Evolutionary conservation across 2,113 vertebrate genomes (phyloP).

Genomic region (Gopherus evgoodei): DNA sequence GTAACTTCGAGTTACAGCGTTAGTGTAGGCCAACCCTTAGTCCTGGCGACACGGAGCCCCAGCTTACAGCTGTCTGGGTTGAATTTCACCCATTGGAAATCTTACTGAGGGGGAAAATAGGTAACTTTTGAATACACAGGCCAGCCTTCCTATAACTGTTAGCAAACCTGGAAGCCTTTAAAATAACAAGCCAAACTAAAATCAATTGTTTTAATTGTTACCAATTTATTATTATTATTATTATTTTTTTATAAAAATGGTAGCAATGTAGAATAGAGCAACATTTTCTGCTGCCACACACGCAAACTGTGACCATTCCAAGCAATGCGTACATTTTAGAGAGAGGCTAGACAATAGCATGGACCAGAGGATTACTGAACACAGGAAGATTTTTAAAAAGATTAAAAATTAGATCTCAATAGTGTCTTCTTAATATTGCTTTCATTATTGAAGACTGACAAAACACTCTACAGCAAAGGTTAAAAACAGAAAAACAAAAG

Average conservation of each 20-base stretch:
- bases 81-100: not conserved
- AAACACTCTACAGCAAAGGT: conserved; percentile 74
- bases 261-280: conserved; percentile 84
- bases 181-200: conserved; percentile 46
- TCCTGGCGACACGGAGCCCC: not conserved
- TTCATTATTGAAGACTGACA: conserved; percentile 81
- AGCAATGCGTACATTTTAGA: conserved; percentile 78
- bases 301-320: conserved; percentile 80
- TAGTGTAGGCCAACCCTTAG: not conserved
- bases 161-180: conserved; percentile 26
- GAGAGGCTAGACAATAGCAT: conserved; percentile 77
- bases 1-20: too few species aligned
- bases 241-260: conserved; percentile 79
- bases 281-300: conserved; percentile 79
- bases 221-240: conserved; percentile 74
- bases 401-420: conserved; percentile 82
- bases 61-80: not conserved
- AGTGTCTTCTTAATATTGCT: conserved; percentile 86
- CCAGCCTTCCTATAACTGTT: not conserved
- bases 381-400: conserved; percentile 75
- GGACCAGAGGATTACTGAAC: conserved; percentile 81
- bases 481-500: conserved; percentile 52
- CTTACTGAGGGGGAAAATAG: not conserved
- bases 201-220: conserved; percentile 74
- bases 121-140: not conserved